phyloP scores from a whole-genome alignment of 2,888 invertebrate genomes.

The Drosophila diplacantha region DNA sequence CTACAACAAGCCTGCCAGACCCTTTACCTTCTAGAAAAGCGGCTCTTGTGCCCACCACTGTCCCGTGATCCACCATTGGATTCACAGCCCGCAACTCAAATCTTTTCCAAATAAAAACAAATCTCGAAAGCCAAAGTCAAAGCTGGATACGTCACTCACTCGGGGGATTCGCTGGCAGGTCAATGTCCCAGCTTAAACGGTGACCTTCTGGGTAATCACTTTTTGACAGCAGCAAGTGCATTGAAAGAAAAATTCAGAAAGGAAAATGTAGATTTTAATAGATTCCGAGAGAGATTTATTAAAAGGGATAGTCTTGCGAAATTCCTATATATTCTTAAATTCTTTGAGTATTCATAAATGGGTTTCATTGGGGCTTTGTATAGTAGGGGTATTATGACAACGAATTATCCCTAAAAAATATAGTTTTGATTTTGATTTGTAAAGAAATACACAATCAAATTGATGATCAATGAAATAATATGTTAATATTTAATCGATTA shows the following conservation, averaged over 20 bases:
- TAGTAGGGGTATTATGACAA: too few relatives aligned
- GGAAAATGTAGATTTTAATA: neutral
- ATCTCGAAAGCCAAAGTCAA: conserved; percentile 35
- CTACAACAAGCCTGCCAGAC: conserved; percentile 75
- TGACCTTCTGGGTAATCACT: conserved; percentile 58
- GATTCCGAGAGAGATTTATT: neutral
- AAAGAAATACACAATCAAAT: too few relatives aligned
- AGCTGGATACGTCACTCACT: conserved; percentile 37
- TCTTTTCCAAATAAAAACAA: conserved; percentile 56
- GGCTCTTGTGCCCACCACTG: conserved; percentile 9
- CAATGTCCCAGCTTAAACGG: conserved; percentile 36
- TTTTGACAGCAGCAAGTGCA: conserved; percentile 59
- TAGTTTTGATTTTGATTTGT: too few relatives aligned
- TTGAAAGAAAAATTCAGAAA: conserved; percentile 40
- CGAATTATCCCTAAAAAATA: too few relatives aligned
- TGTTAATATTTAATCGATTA: too few relatives aligned
- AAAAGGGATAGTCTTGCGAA: neutral
- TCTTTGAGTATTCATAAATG: neutral
- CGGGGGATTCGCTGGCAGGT: conserved; percentile 38
- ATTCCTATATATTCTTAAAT: neutral
- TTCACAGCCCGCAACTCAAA: conserved; percentile 38
- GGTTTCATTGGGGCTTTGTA: neutral
- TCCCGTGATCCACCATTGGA: conserved; percentile 27
- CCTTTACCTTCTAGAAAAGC: conserved; percentile 72
- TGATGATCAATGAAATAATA: too few relatives aligned